A percentile compares a stretch with the other conserved stretches of the same genome.
phyloP scores from a whole-genome alignment of 2,888 invertebrate genomes.

The Carcina quercana region DNA sequence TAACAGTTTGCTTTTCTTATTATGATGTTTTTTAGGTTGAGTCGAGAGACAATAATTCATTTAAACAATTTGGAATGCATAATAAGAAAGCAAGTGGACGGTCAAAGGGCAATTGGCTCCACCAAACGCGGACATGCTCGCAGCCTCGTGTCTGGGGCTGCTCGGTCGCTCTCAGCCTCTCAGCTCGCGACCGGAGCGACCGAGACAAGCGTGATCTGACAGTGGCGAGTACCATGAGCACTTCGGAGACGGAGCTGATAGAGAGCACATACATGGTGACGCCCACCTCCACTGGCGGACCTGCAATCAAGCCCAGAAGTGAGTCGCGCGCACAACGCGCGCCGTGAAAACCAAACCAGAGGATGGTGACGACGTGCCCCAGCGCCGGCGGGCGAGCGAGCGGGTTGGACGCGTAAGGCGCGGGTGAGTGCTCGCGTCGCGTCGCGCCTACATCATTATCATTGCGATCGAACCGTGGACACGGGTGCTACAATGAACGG shows the following conservation, averaged over 20 bases:
- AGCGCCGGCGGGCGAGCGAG: constrained; percentile 40
- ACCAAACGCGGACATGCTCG: constrained; percentile 71
- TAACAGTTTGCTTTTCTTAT: constrained; percentile 63
- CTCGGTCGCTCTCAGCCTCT: constrained; percentile 65
- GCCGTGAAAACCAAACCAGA: constrained; percentile 64
- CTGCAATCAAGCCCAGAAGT: constrained; percentile 81
- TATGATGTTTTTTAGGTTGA: constrained; percentile 25
- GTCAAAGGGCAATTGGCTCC: constrained; percentile 63
- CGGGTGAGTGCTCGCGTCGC: constrained; percentile 34
- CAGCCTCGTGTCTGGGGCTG: constrained; percentile 74
- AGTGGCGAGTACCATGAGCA: constrained; percentile 91
- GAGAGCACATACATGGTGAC: constrained; percentile 99
- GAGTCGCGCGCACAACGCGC: constrained; percentile 51
- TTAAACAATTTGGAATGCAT: constrained; percentile 46
- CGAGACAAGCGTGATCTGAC: constrained; percentile 69
- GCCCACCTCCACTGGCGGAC: constrained; percentile 97
- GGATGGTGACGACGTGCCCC: constrained; percentile 56
- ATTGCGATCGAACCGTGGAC: constrained; percentile 64
- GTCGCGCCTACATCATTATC: constrained; percentile 31
- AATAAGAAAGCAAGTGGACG: constrained; percentile 70
- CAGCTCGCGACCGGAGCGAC: constrained; percentile 38
- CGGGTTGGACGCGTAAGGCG: constrained; percentile 34
- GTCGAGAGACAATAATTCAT: constrained; percentile 9
- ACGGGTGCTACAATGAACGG: constrained; percentile 71
- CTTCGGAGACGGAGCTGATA: constrained; percentile 98